Evolutionary conservation across 2,113 vertebrate genomes (phyloP), one percentile per base, ranked within the genome.

Genomic region (Ifrita kowaldi): DNA sequence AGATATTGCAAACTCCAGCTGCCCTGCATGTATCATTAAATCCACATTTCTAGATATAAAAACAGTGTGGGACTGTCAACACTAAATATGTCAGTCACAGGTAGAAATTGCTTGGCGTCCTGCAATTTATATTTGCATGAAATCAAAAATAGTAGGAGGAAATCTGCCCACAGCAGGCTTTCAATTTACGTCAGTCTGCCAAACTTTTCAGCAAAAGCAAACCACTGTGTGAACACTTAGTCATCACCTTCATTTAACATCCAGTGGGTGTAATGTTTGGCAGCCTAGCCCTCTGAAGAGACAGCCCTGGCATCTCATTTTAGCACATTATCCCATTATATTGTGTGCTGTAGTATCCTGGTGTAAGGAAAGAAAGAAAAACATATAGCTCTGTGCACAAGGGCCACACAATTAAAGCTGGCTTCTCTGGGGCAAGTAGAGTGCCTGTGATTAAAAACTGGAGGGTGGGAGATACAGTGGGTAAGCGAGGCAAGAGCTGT

Each of bases 151-250:
- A 97, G 95, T 83, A 88, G 95, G 95, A 96, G 95, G 95, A 97
- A 96, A 97, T 95, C 96, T 97, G 95, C 94, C 96, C 8, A n/a
- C 95, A 93, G 92, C 97, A 97, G 97, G 86, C 93, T 96, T 96
- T 92, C 90, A 93, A 96, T 97, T 97, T 97, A 87, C 94, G 95
- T 97, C 97, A 97, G 92, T 55, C 96, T 97, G 95, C 88, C 95
- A 97, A 97, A 95, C 41, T 93, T 90, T 81, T 93, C 84, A 84
- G 92, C 7, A 6, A 90, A 94, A 89, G 70, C 95, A 95, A 97
- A 84, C 46, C 35, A 7, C 93, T 90, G 89, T 89, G 96, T 69
- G 96, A 96, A 92, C 87, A 92, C 93, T 97, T 93, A 97, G 97
- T 97, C 95, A 96, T 97, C 84, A 1, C 96, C 95, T 95, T 87